A percentile compares a stretch with the other conserved stretches of the same genome.
Evolutionary conservation across 2,113 vertebrate species (phyloP).

Genomic region (Oncorhynchus keta): DNA sequence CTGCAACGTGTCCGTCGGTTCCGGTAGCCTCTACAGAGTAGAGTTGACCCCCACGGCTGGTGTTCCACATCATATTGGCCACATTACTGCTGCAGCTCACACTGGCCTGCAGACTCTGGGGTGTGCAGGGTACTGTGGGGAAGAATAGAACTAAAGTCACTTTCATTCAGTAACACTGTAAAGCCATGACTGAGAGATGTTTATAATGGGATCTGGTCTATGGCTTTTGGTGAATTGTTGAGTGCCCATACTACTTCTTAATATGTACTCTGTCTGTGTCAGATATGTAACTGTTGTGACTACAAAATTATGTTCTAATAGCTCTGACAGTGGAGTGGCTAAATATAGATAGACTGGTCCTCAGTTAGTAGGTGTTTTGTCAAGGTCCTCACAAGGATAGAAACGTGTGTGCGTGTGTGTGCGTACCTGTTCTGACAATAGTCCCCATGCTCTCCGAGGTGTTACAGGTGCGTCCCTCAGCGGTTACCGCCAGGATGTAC

Average conservation of each 20-base stretch:
- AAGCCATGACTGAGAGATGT: background rate
- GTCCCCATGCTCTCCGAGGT: conserved; percentile 62
- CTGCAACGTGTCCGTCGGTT: conserved; percentile 36
- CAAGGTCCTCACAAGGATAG: too few species aligned
- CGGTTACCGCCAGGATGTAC: conserved; percentile 61
- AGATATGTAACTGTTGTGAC: too few species aligned
- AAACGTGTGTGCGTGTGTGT: background rate
- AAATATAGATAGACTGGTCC: background rate
- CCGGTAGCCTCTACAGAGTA: conserved; percentile 60
- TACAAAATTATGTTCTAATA: too few species aligned
- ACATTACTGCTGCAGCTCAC: conserved; percentile 66
- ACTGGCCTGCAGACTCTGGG: conserved; percentile 52
- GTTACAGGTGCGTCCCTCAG: conserved; percentile 71
- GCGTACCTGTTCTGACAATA: conserved; percentile 67
- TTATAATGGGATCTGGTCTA: background rate
- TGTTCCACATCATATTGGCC: conserved; percentile 64
- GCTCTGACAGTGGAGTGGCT: background rate
- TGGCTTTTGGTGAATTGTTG: too few species aligned
- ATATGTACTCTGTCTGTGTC: too few species aligned
- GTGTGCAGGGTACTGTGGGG: conserved; percentile 65
- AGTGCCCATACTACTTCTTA: too few species aligned
- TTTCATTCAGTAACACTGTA: background rate
- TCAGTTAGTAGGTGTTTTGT: background rate
- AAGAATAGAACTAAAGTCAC: too few species aligned
- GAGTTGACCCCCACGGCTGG: conserved; percentile 48